Percentiles rank a stretch among this genome's conserved stretches.
phyloP scores from a whole-genome alignment of 2,113 vertebrate genomes.

The Phylloscopus trochilus region DNA sequence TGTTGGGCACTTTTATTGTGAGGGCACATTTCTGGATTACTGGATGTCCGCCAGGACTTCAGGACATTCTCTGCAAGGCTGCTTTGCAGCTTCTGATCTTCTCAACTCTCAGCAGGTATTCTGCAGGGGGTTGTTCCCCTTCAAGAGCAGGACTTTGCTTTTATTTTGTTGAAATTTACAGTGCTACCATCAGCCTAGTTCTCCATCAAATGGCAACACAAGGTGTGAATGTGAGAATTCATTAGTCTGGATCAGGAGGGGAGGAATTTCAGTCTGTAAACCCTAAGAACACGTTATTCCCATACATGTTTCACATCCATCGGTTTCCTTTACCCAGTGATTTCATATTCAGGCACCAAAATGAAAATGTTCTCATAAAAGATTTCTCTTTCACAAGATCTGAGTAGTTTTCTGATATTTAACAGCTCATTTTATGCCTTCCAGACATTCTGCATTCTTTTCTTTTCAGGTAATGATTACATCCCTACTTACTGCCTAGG shows the following conservation, averaged over 20 bases:
- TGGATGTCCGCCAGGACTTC: background rate
- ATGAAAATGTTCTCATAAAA: background rate
- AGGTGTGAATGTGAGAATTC: background rate
- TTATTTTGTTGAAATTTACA: background rate
- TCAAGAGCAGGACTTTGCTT: background rate
- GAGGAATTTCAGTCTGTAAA: background rate
- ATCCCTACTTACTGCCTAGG: background rate
- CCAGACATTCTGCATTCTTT: background rate
- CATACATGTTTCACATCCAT: background rate
- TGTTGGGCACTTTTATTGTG: background rate
- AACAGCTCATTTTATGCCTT: background rate
- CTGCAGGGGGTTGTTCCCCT: background rate
- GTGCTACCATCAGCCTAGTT: background rate
- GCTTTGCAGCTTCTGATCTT: background rate
- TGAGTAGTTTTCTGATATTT: background rate
- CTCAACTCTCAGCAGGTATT: background rate
- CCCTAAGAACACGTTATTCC: background rate
- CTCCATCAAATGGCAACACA: background rate
- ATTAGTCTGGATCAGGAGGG: background rate
- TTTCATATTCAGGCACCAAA: background rate
- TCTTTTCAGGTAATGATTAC: background rate
- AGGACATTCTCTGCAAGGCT: background rate
- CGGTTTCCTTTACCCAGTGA: background rate
- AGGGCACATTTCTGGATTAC: background rate
- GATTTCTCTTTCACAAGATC: background rate